phyloP scores from a whole-genome alignment of 2,888 invertebrate genomes.

The Eupithecia subumbrata region DNA sequence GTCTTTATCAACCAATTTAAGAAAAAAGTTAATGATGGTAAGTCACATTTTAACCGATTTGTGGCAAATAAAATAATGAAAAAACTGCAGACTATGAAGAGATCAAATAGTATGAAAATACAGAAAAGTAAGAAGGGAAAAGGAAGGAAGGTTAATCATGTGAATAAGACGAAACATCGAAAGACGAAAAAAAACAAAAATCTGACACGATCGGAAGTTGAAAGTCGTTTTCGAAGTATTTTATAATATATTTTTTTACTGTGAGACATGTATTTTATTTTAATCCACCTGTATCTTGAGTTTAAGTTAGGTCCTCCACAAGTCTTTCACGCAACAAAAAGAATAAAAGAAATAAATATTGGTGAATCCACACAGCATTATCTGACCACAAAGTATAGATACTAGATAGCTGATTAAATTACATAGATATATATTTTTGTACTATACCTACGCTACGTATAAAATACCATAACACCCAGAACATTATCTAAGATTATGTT shows the following conservation, averaged over 20 bases:
- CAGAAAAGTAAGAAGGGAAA: not conserved
- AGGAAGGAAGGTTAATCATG: not conserved
- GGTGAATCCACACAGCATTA: too few species aligned
- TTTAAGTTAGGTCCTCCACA: too few species aligned
- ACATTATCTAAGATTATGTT: too few species aligned
- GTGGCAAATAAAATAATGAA: not conserved
- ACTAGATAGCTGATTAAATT: too few species aligned
- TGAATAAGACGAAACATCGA: not conserved
- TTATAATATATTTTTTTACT: not conserved
- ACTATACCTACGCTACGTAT: too few species aligned
- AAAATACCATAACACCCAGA: too few species aligned
- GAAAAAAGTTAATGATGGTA: not conserved
- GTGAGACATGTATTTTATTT: not conserved
- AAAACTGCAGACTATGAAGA: not conserved
- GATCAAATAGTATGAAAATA: not conserved
- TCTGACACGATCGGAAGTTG: not conserved
- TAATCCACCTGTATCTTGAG: not conserved
- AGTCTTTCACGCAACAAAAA: too few species aligned
- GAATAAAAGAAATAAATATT: too few species aligned
- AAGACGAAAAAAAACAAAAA: not conserved
- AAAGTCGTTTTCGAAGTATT: not conserved
- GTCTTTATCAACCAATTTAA: not conserved
- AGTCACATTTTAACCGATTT: not conserved
- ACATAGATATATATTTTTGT: too few species aligned
- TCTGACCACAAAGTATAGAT: too few species aligned